Conservation (phyloP, 35 echinoderm and acorn worm genomes). For the Anneissia japonica region DNA sequence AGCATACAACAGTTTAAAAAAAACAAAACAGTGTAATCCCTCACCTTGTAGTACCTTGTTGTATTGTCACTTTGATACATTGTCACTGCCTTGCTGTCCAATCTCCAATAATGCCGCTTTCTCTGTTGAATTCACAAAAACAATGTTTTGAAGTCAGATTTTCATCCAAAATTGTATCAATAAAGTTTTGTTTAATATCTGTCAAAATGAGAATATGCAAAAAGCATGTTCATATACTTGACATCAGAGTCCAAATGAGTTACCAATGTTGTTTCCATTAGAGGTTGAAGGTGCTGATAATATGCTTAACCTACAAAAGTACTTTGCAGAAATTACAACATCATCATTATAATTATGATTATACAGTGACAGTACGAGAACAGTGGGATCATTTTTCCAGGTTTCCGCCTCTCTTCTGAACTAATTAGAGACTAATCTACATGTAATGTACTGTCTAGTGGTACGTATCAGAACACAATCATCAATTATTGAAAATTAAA, state of each 20-base stretch:
- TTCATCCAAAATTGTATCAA: no score
- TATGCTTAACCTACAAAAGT: background rate
- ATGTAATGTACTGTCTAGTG: background rate
- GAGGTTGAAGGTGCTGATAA: background rate
- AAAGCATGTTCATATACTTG: no score
- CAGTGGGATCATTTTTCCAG: background rate
- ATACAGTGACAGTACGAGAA: background rate
- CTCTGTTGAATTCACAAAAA: conserved; percentile 46
- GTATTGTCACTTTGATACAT: conserved; percentile 93
- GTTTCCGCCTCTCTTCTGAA: background rate
- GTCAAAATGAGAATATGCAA: no score
- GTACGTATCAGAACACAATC: no score
- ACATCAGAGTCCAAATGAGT: no score
- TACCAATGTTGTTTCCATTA: no score
- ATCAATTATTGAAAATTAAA: background rate
- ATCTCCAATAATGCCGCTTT: conserved; percentile 96
- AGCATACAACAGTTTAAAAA: no score
- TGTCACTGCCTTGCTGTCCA: conserved; percentile 92
- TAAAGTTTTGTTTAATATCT: no score
- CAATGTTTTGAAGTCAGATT: no score
- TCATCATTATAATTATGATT: no score
- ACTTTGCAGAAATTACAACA: background rate
- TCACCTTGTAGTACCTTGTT: conserved; percentile 96
- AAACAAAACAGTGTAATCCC: no score
- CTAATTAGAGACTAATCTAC: background rate